phyloP scores from a whole-genome alignment of 2,888 invertebrate species.

The Galeruca laticollis region DNA sequence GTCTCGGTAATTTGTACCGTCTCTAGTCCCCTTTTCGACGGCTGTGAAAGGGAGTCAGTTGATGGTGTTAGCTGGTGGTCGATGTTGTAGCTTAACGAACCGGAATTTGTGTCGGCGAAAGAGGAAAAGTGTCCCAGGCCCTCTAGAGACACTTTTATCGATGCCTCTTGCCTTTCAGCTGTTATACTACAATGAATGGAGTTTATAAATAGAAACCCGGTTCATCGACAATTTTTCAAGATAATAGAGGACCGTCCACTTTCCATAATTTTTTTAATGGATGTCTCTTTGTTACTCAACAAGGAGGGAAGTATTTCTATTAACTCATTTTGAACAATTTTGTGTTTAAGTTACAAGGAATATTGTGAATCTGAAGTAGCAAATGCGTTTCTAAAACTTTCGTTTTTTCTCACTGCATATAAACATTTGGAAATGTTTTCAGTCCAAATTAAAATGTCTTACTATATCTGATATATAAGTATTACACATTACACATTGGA shows the following conservation, averaged over 20 bases:
- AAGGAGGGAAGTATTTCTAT: background rate
- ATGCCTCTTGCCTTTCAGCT: conserved; percentile 10
- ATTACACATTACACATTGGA: no score
- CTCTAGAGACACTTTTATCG: conserved; percentile 30
- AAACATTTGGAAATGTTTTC: no score
- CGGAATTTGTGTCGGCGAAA: conserved; percentile 32
- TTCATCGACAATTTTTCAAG: conserved; percentile 21
- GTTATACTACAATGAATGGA: conserved; percentile 20
- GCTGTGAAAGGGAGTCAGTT: conserved; percentile 22
- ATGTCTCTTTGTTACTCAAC: conserved; percentile 10
- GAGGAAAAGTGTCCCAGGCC: conserved; percentile 30
- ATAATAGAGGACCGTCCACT: conserved; percentile 24
- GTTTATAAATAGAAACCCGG: conserved; percentile 25
- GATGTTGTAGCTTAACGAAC: conserved; percentile 36
- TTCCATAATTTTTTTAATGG: conserved; percentile 6
- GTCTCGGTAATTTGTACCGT: conserved; percentile 29
- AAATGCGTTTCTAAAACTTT: no score
- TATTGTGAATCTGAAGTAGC: no score
- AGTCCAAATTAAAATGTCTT: no score
- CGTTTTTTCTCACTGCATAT: no score
- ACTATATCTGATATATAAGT: no score
- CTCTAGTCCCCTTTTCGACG: conserved; percentile 21
- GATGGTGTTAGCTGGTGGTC: conserved; percentile 30
- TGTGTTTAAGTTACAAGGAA: background rate
- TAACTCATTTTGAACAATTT: background rate